Base-by-base conservation (phyloP, 2,888 invertebrate genomes). In the Falcaria lacertinaria region DNA sequence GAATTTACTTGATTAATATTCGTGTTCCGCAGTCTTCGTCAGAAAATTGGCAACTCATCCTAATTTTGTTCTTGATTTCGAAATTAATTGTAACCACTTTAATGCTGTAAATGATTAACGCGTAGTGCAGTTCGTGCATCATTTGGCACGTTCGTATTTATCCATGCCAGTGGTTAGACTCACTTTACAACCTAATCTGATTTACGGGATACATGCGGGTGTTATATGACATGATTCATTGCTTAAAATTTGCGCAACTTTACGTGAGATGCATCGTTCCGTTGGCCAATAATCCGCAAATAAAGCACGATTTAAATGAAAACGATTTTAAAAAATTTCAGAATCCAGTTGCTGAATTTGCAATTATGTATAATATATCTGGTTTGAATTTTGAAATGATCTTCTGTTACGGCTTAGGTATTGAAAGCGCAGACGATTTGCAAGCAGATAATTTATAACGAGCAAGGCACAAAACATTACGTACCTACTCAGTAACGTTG, bases 171-270 rank as follows among this genome's bases (percentile, higher is more conserved):
- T 57, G 68, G 73, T 76, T 59, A 60, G 68, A 71, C 69, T 69
- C 78, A 77, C 75, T 83, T 80, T 77, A 74, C 72, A 70, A 58
- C 59, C 55, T 69, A 78, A 82, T 83, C 83, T 77, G 85, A 86
- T 83, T 80, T 81, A 78, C 72, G 64, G 64, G 64, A 41, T 41
- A 33, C 28, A 28, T 37, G 32, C 40, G 48, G 50, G 50, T 55
- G 50, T 54, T 55, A 52, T 46, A 51, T 49, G 43, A 53, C 48
- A 49, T 52, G 48, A 55, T 54, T 41, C 45, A 50, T 53, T 45
- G 55, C 50, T 48, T 52, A 33, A 35, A 19, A 41, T 47, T 59
- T 59, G 47, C 48, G 50, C 50, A 57, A 59, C 42, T 15, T 37
- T 45, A 44, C 44, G 44, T 45, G 48, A 15, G 41, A 35, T 33